Evolutionary conservation across 1,140 invertebrate genomes (phyloP).

Genomic region (Mactra quadrangularis): DNA sequence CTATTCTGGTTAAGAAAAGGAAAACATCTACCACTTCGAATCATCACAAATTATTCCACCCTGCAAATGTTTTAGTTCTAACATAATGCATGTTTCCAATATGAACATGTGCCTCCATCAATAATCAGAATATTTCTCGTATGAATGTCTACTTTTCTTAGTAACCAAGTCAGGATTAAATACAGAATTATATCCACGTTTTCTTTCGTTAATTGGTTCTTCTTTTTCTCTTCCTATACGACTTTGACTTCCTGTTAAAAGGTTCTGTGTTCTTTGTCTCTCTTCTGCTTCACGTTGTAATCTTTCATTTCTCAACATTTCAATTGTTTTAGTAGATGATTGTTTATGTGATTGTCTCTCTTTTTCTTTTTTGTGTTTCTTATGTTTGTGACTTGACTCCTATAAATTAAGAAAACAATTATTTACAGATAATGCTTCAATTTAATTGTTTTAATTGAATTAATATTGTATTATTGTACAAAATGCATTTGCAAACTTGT

Average conservation of each 20-base stretch:
- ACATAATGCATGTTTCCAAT: too few relatives aligned
- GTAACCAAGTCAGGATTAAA: constrained; percentile 59
- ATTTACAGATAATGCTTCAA: neutral
- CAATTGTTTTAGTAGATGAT: constrained; percentile 45
- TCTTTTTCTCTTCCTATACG: neutral
- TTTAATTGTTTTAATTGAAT: too few relatives aligned
- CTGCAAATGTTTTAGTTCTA: too few relatives aligned
- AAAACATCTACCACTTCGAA: too few relatives aligned
- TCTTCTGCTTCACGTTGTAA: constrained; percentile 49
- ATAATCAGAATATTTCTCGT: too few relatives aligned
- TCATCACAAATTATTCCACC: too few relatives aligned
- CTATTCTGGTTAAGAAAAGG: too few relatives aligned
- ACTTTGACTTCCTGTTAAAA: constrained; percentile 31
- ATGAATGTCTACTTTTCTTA: constrained; percentile 35
- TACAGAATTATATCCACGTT: constrained; percentile 50
- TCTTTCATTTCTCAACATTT: constrained; percentile 50
- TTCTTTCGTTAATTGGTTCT: constrained; percentile 36
- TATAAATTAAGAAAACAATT: neutral
- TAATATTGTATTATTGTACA: too few relatives aligned
- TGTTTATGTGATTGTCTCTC: constrained; percentile 8
- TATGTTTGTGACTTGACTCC: constrained; percentile 51
- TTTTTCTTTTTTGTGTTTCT: constrained; percentile 35
- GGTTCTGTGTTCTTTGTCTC: constrained; percentile 12
- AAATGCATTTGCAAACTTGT: too few relatives aligned
- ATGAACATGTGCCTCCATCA: too few relatives aligned